These are phyloP conservation scores for Drosophila fulvimacula DNA, from an alignment of 2,888 invertebrate genomes.

Conservation along the genomic window DNA sequence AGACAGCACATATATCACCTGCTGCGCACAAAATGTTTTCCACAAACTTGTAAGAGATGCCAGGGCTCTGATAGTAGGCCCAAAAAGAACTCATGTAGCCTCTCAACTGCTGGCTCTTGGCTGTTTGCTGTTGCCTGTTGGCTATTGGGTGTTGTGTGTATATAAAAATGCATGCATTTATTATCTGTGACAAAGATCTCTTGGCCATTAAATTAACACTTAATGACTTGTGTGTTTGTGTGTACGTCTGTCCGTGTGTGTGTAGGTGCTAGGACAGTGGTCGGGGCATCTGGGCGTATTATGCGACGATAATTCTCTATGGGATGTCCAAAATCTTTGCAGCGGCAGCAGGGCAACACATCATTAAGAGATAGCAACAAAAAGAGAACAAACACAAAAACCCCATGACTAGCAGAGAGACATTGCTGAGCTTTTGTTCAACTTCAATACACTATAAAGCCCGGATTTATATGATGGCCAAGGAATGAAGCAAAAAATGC, in stretches of 20 bases:
- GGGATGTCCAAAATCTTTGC: slow-evolving; percentile 68
- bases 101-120: slow-evolving; percentile 28
- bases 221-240: slow-evolving; percentile 76
- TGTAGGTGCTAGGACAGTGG: slow-evolving; percentile 62
- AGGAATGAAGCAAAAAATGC: slow-evolving; percentile 15
- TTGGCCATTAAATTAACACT: slow-evolving; percentile 82
- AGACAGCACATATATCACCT: slow-evolving; percentile 78
- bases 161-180: slow-evolving; percentile 68
- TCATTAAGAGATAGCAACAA: slow-evolving; percentile 73
- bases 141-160: slow-evolving; percentile 24
- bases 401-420: slow-evolving; percentile 53
- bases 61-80: slow-evolving; percentile 65
- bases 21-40: slow-evolving; percentile 79
- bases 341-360: slow-evolving; percentile 73
- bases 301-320: slow-evolving; percentile 61
- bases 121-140: slow-evolving; percentile 9
- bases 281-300: slow-evolving; percentile 40
- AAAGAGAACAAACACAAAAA: slow-evolving; percentile 9
- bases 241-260: slow-evolving; percentile 24
- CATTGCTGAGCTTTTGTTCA: slow-evolving; percentile 67
- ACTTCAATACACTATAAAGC: slow-evolving; percentile 41
- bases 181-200: slow-evolving; percentile 81
- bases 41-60: slow-evolving; percentile 80
- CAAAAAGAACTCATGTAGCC: slow-evolving; percentile 59
- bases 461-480: slow-evolving; percentile 25